These are phyloP conservation scores for Macropus fuliginosus DNA, from an alignment of 2,797 vertebrate genomes.

Conservation along the genomic window DNA sequence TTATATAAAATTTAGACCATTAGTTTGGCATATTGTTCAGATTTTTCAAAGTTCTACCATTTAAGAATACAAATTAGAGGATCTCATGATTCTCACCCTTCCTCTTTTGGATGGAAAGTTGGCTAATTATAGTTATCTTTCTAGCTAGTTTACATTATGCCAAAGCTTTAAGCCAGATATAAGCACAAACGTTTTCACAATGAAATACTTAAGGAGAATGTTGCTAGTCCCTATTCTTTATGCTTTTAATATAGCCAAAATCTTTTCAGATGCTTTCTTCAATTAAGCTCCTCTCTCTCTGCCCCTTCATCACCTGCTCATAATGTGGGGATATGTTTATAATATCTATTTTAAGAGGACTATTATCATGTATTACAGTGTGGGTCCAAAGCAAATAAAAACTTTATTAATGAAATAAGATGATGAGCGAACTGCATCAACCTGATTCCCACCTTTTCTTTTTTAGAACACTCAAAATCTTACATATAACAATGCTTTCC, in stretches of 20 bases:
- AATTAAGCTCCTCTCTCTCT: conserved; percentile 59
- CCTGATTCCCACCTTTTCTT: conserved; percentile 31
- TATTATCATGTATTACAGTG: conserved; percentile 45
- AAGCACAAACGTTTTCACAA: conserved; percentile 11
- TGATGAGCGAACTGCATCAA: conserved; percentile 24
- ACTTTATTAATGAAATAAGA: conserved; percentile 70
- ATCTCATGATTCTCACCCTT: not conserved
- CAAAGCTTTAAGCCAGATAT: conserved; percentile 29
- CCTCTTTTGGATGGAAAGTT: conserved; percentile 1
- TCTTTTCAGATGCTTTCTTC: conserved; percentile 55
- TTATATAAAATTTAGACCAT: not conserved
- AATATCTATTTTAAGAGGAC: conserved; percentile 52
- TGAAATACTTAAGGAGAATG: conserved; percentile 44
- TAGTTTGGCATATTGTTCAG: not conserved
- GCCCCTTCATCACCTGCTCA: conserved; percentile 61
- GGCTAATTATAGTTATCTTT: conserved; percentile 2
- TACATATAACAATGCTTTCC: conserved; percentile 34
- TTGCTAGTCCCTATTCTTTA: conserved; percentile 51
- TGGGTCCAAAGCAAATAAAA: conserved; percentile 63
- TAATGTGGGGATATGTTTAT: conserved; percentile 41
- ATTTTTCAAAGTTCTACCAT: not conserved
- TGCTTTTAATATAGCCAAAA: conserved; percentile 65
- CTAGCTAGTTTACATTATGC: not conserved
- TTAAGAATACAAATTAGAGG: not conserved
- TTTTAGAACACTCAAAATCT: conserved; percentile 13